Percentiles rank a stretch among this genome's conserved stretches.
Evolutionary conservation across 2,888 invertebrate species (phyloP).

Genomic region (Helobdella robusta): DNA sequence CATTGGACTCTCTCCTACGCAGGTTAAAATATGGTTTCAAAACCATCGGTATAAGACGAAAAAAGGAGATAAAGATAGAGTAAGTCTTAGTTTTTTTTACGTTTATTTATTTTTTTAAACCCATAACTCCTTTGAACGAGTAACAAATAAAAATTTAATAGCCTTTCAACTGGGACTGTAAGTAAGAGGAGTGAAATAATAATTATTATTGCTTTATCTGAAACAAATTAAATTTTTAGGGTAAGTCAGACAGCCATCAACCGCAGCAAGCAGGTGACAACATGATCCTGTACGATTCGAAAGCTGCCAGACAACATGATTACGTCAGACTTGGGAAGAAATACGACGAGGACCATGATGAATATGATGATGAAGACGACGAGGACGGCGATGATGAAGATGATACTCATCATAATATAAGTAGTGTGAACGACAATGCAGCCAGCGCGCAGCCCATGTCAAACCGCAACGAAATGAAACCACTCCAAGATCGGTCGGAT

Average conservation of each 20-base stretch:
- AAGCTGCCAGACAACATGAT: slow-evolving; percentile 3
- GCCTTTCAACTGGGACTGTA: too few species aligned
- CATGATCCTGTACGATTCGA: not conserved
- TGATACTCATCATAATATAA: not conserved
- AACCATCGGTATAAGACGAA: slow-evolving; percentile 27
- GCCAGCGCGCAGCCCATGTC: too few species aligned
- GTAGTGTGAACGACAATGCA: not conserved
- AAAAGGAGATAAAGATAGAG: slow-evolving; percentile 20
- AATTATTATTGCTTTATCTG: too few species aligned
- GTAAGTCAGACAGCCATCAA: too few species aligned
- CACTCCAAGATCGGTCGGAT: too few species aligned
- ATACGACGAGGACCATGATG: not conserved
- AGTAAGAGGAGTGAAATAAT: too few species aligned
- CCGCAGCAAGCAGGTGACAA: not conserved
- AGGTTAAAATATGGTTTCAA: slow-evolving; percentile 29
- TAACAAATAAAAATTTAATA: not conserved
- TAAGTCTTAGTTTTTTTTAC: not conserved
- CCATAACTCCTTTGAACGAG: not conserved
- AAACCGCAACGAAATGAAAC: too few species aligned
- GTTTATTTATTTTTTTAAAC: not conserved
- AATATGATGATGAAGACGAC: slow-evolving; percentile 13
- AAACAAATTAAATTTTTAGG: too few species aligned
- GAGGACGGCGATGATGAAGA: not conserved
- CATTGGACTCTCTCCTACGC: slow-evolving; percentile 29
- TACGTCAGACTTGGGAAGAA: not conserved